A percentile compares a stretch with the other conserved stretches of the same genome.
phyloP scores from a whole-genome alignment of 2,113 vertebrate genomes.

The Noctilio leporinus region DNA sequence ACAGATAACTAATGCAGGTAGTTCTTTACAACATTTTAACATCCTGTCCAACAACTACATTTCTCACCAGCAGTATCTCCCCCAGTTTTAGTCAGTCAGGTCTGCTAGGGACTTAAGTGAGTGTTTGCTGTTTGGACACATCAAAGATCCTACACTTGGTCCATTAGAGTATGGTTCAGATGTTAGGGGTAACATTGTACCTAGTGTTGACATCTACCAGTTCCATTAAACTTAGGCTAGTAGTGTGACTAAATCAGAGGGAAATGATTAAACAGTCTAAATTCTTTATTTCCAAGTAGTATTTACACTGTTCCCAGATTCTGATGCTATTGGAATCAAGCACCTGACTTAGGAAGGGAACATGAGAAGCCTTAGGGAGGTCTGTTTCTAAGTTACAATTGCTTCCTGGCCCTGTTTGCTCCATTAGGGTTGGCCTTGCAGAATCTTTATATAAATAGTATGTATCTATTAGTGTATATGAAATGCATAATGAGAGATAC shows the following conservation, averaged over 20 bases:
- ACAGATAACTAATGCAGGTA: neutral
- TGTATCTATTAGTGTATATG: constrained; percentile 35
- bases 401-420: constrained; percentile 51
- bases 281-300: constrained; percentile 21
- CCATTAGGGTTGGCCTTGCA: constrained; percentile 57
- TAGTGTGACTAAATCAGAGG: neutral
- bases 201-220: neutral
- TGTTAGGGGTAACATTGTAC: neutral
- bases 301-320: constrained; percentile 52
- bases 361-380: constrained; percentile 35
- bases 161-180: neutral
- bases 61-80: neutral
- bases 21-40: neutral
- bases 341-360: constrained; percentile 41
- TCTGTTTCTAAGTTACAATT: constrained; percentile 61
- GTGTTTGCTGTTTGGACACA: neutral
- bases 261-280: neutral
- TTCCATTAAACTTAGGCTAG: neutral
- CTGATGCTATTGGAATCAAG: constrained; percentile 54
- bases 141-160: neutral
- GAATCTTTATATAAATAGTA: constrained; percentile 49
- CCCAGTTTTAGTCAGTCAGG: neutral
- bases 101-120: neutral
- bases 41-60: neutral
- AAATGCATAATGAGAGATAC: constrained; percentile 27